Conservation (phyloP, 2,113 vertebrate genomes). For the Odobenus rosmarus region DNA sequence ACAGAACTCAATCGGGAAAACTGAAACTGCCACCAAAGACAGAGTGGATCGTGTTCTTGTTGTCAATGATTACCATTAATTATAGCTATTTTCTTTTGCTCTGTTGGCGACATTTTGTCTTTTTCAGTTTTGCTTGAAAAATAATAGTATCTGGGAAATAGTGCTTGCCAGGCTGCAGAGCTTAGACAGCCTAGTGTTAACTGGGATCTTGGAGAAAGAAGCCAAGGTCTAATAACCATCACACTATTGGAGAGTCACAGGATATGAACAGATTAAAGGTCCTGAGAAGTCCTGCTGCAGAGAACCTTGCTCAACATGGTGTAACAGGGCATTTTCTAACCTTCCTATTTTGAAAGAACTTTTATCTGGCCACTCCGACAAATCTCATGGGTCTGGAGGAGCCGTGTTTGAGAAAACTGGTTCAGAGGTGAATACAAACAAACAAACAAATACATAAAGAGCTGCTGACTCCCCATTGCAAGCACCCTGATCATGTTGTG, state of each 20-base stretch:
- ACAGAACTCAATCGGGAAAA: neutral
- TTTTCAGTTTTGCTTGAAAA: neutral
- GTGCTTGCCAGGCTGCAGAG: neutral
- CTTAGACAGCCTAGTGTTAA: neutral
- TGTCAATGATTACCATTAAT: neutral
- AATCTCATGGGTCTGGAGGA: neutral
- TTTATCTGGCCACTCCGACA: neutral
- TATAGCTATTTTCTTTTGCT: neutral
- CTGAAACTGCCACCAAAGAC: neutral
- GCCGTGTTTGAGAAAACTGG: neutral
- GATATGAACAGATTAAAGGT: neutral
- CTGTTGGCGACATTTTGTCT: neutral
- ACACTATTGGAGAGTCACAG: rapidly evolving
- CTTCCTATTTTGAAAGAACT: neutral
- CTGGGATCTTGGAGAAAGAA: no score
- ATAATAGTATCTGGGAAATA: neutral
- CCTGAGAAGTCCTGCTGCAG: neutral
- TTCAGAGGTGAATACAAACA: neutral
- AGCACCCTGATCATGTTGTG: rapidly evolving
- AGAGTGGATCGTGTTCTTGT: neutral
- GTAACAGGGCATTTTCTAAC: neutral
- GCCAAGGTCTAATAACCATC: no score
- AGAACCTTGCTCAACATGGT: neutral
- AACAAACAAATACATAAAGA: neutral
- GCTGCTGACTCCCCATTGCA: rapidly evolving